Evolutionary conservation across 2,113 vertebrate species (phyloP).

Genomic region (Chloropsis cyanopogon): DNA sequence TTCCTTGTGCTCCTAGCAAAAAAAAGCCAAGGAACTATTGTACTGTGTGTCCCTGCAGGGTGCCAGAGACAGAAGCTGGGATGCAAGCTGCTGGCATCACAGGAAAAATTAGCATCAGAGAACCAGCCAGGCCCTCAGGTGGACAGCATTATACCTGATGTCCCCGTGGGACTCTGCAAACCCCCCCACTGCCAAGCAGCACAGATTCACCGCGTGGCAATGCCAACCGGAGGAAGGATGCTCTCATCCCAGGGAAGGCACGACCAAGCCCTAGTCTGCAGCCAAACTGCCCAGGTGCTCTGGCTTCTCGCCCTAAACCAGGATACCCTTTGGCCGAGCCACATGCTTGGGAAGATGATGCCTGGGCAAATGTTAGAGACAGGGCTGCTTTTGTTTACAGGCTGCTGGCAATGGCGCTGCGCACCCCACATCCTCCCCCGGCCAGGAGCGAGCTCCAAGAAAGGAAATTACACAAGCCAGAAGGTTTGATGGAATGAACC

Average conservation of each 20-base stretch:
- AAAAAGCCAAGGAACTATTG: background rate
- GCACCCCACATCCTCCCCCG: background rate
- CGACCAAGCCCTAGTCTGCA: background rate
- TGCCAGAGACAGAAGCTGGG: background rate
- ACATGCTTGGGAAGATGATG: background rate
- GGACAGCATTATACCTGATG: fast-evolving
- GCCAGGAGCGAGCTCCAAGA: slow-evolving; percentile 17
- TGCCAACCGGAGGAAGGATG: background rate
- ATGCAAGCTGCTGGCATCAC: background rate
- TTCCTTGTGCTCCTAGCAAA: background rate
- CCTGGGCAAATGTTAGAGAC: background rate
- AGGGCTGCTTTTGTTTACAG: slow-evolving; percentile 44
- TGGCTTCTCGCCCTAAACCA: background rate
- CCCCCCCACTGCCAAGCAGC: background rate
- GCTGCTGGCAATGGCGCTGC: background rate
- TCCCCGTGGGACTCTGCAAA: fast-evolving
- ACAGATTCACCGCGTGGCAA: fast-evolving
- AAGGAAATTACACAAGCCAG: slow-evolving; percentile 62
- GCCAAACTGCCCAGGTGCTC: slow-evolving; percentile 43
- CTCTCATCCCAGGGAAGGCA: background rate
- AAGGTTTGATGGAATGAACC: slow-evolving; percentile 67
- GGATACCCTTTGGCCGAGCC: slow-evolving; percentile 4
- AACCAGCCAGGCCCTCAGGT: background rate
- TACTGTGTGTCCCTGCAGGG: background rate
- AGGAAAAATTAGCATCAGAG: background rate